Evolutionary conservation across 2,113 vertebrate species (phyloP).

Genomic region (Dicentrarchus labrax): DNA sequence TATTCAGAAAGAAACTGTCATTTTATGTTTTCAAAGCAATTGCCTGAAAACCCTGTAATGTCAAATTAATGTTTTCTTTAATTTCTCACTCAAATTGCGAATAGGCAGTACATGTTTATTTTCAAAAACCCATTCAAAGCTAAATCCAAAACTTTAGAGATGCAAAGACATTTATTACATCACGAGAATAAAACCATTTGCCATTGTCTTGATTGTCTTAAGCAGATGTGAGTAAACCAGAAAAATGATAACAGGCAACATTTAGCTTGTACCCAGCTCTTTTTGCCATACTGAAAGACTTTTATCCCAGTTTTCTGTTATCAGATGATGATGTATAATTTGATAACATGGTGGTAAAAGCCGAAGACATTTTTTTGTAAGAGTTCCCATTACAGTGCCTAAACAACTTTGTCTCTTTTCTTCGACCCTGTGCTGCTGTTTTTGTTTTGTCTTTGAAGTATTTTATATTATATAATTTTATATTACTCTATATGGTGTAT

Average conservation of each 20-base stretch:
- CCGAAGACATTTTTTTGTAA: constrained; percentile 12
- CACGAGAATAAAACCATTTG: constrained; percentile 8
- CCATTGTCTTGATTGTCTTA: constrained; percentile 12
- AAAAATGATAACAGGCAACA: constrained; percentile 1
- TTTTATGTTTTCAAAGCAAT: background rate
- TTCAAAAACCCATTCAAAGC: background rate
- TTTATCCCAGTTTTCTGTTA: constrained; percentile 1
- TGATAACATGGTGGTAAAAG: constrained; percentile 29
- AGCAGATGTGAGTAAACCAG: constrained; percentile 9
- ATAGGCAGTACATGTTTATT: background rate
- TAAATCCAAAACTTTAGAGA: background rate
- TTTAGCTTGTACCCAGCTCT: background rate
- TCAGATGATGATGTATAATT: constrained; percentile 21
- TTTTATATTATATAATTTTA: constrained; percentile 59
- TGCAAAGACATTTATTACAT: constrained; percentile 2
- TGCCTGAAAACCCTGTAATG: background rate
- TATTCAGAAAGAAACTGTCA: constrained; percentile 7
- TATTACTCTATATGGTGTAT: constrained; percentile 51
- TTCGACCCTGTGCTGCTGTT: constrained; percentile 45
- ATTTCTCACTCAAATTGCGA: background rate
- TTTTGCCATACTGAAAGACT: background rate
- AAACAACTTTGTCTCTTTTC: background rate
- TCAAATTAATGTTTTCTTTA: background rate
- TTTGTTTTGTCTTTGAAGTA: constrained; percentile 48
- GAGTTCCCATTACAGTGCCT: background rate